Evolutionary conservation across 2,113 vertebrate genomes (phyloP).

Genomic region (Triplophysa dalaica): DNA sequence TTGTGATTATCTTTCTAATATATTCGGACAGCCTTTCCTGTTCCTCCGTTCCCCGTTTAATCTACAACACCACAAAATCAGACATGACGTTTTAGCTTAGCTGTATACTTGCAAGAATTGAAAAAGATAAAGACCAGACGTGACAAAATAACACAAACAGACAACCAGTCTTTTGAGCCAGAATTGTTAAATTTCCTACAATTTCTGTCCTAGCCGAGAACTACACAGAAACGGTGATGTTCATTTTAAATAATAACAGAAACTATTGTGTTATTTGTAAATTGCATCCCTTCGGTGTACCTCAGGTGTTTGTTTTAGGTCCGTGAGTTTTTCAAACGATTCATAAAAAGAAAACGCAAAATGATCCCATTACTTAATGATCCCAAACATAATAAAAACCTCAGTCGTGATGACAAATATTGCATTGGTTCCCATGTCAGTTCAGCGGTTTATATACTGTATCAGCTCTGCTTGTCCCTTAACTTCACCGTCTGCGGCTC

Average conservation of each 20-base stretch:
- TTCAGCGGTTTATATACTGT: not conserved
- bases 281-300: conserved; percentile 13
- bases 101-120: too few relatives aligned
- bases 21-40: too few relatives aligned
- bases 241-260: not conserved
- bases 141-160: too few relatives aligned
- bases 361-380: conserved; percentile 17
- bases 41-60: too few relatives aligned
- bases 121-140: too few relatives aligned
- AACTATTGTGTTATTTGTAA: not conserved
- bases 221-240: too few relatives aligned
- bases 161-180: too few relatives aligned
- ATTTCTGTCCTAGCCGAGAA: too few relatives aligned
- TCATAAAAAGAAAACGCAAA: not conserved
- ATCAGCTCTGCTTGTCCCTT: conserved; percentile 60
- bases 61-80: too few relatives aligned
- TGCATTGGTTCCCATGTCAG: not conserved
- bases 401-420: conserved; percentile 3
- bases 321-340: conserved; percentile 5
- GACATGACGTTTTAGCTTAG: too few relatives aligned
- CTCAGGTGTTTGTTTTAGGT: conserved; percentile 30
- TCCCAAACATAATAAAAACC: not conserved
- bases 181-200: too few relatives aligned
- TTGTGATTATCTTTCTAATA: too few relatives aligned
- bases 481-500: conserved; percentile 52